Evolutionary conservation across 2,888 invertebrate genomes (phyloP).

Genomic region (Hoplodrina blanda): DNA sequence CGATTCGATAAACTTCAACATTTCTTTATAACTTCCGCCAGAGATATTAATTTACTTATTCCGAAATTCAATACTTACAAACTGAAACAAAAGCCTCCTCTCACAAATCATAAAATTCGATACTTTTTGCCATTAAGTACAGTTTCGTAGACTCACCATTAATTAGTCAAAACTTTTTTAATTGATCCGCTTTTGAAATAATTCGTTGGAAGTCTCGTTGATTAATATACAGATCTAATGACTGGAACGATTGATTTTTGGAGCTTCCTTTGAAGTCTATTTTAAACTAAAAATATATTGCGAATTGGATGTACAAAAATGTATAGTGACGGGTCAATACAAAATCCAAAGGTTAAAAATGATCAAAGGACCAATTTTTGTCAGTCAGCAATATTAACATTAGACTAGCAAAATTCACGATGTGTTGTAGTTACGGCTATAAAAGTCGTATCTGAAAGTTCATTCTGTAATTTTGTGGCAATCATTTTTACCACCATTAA

Average conservation of each 20-base stretch:
- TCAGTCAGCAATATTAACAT: too few species aligned
- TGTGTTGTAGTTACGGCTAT: too few species aligned
- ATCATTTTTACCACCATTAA: too few species aligned
- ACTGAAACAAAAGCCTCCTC: conserved; percentile 36
- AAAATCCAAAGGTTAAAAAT: background rate
- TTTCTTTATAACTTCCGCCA: conserved; percentile 4
- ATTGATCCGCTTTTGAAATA: conserved; percentile 50
- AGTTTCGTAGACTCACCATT: conserved; percentile 20
- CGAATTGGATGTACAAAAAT: background rate
- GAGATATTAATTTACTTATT: conserved; percentile 29
- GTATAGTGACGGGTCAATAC: too few species aligned
- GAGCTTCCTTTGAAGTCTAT: conserved; percentile 14
- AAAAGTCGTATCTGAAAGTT: too few species aligned
- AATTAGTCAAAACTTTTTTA: conserved; percentile 65
- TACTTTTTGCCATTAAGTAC: conserved; percentile 42
- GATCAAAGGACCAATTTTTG: background rate
- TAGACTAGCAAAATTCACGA: too few species aligned
- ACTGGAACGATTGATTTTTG: conserved; percentile 22
- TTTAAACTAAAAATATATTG: background rate
- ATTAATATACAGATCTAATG: conserved; percentile 48
- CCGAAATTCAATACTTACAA: conserved; percentile 36
- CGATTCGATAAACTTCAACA: background rate
- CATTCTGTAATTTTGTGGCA: too few species aligned
- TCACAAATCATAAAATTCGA: conserved; percentile 45
- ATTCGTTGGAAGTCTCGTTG: conserved; percentile 39